Evolutionary conservation across 2,888 invertebrate species (phyloP), one percentile per base, ranked within the genome.

Genomic region (Spicauda simplicius): DNA sequence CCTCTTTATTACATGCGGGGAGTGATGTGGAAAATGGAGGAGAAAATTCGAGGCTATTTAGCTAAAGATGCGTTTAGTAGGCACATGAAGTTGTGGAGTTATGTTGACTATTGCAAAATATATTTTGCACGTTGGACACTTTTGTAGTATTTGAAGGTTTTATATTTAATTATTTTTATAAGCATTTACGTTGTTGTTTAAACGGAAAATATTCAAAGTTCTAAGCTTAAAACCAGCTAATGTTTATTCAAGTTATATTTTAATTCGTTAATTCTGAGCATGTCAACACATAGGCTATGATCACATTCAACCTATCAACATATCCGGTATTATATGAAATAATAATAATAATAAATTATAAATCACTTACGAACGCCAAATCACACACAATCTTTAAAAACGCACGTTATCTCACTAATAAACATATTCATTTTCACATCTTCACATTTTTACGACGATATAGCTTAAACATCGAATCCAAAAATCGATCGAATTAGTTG

Each of bases 401-500:
- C 45, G n/a, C 45, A 45, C 0, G n/a, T n/a, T n/a, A 11, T 2
- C n/a, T 37, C 12, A 37, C 37, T 12, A 37, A 37, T n/a, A 45
- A 45, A 45, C 45, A 45, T n/a, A n/a, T 45, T 2, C 45, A 45
- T 45, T 12, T 45, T 14, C 12, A 12, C 2, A 12, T 12, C 2
- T n/a, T 12, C 14, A 14, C 41, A 41, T 0, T 41, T n/a, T 45
- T 37, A 37, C 7, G 14, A 41, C 41, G 41, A 41, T 41, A 41
- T 41, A 14, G 12, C 41, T 37, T 2, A 37, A 37, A 37, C 11
- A 37, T 37, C 37, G 37, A 30, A 12, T 64, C 33, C 2, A 19
- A 16, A 64, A 57, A 33, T 52, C 71, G 70, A 73, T 70, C 52
- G 62, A 73, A 69, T 59, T 64, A 25, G 57, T 66, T 76, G 91